Percentiles rank a stretch among this genome's conserved stretches.
Conservation (phyloP, 2,888 invertebrate species). For the Pachymerium ferrugineum region DNA sequence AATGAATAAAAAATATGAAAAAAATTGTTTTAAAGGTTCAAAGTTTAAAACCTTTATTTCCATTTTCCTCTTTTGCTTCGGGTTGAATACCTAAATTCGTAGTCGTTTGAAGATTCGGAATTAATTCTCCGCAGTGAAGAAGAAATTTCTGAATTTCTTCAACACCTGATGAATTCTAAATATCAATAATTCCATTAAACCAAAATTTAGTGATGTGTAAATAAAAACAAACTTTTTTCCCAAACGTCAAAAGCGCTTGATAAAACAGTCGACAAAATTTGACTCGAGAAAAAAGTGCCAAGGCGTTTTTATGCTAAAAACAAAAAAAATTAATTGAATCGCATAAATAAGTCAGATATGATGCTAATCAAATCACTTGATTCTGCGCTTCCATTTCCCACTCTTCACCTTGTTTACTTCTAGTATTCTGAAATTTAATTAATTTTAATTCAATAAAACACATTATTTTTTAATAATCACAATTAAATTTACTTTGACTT, state of each 20-base stretch:
- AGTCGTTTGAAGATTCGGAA: constrained; percentile 72
- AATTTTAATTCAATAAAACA: not conserved
- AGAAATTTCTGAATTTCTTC: constrained; percentile 75
- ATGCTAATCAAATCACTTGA: constrained; percentile 45
- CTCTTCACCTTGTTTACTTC: constrained; percentile 47
- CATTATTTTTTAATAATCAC: not conserved
- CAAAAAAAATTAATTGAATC: constrained; percentile 25
- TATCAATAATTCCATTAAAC: constrained; percentile 40
- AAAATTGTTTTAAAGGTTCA: constrained; percentile 27
- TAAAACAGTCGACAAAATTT: constrained; percentile 82
- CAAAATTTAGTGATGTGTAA: constrained; percentile 35
- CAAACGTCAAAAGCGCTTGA: constrained; percentile 66
- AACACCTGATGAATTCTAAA: constrained; percentile 44
- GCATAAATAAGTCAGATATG: not conserved
- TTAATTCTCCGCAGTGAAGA: constrained; percentile 72
- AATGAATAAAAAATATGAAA: not conserved
- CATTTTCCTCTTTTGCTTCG: constrained; percentile 41
- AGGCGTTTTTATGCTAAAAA: constrained; percentile 47
- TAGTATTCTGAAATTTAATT: constrained; percentile 46
- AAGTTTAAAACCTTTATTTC: constrained; percentile 49
- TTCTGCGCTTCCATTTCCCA: constrained; percentile 48
- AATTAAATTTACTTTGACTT: constrained; percentile 38
- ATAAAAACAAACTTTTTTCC: constrained; percentile 46
- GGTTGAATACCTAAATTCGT: constrained; percentile 67
- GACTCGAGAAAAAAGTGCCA: constrained; percentile 60